Evolutionary conservation across 2,888 invertebrate genomes (phyloP).

Genomic region (Coelogynopora nodosa): DNA sequence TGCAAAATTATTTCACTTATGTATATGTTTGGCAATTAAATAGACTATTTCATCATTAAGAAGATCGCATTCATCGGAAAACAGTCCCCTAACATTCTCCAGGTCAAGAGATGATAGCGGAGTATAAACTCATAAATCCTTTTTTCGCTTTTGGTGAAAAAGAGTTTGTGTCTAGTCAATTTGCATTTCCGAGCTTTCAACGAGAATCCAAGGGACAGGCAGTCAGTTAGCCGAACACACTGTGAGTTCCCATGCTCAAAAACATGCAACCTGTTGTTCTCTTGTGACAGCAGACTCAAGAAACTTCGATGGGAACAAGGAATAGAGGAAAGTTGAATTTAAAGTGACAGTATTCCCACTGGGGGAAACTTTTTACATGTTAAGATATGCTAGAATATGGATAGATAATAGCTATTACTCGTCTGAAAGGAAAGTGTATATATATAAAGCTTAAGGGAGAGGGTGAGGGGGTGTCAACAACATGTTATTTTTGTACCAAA

Average conservation of each 20-base stretch:
- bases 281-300: neutral
- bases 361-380: neutral
- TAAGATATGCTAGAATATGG: neutral
- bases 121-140: neutral
- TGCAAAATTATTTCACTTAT: no score
- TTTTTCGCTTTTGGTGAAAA: neutral
- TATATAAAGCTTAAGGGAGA: neutral
- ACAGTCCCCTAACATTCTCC: neutral
- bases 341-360: neutral
- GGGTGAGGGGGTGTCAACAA: constrained; percentile 15
- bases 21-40: no score
- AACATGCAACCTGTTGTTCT: neutral
- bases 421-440: neutral
- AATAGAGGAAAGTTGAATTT: neutral
- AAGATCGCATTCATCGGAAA: no score
- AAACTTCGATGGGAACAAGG: neutral
- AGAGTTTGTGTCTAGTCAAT: neutral
- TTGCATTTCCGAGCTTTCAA: neutral
- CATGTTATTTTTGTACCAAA: neutral
- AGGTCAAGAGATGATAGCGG: neutral
- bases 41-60: neutral
- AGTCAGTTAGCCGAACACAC: no score
- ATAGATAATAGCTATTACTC: neutral
- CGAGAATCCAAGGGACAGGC: no score
- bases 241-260: neutral